phyloP scores from a whole-genome alignment of 1,140 invertebrate genomes.

The Agrilus planipennis region DNA sequence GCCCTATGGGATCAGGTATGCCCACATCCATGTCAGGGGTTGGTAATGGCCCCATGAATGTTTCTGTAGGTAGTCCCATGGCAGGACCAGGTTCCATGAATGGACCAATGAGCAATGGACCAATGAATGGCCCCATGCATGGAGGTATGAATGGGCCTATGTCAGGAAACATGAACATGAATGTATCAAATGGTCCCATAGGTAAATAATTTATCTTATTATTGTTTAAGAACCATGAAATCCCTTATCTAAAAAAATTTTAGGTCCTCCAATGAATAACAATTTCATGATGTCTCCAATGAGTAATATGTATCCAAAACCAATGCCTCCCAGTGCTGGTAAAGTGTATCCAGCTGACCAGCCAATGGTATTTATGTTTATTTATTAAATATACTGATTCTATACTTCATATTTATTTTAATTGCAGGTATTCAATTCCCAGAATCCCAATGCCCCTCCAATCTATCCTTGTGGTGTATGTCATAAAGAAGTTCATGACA shows the following conservation, averaged over 20 bases:
- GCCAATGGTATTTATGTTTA: slow-evolving; percentile 55
- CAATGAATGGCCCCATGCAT: slow-evolving; percentile 46
- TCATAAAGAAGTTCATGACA: slow-evolving; percentile 97
- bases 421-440: slow-evolving; percentile 74
- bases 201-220: slow-evolving; percentile 8
- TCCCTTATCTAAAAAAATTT: slow-evolving; percentile 4
- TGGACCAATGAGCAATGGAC: slow-evolving; percentile 56
- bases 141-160: slow-evolving; percentile 47
- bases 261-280: slow-evolving; percentile 37
- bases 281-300: slow-evolving; percentile 46
- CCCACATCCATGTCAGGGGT: slow-evolving; percentile 41
- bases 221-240: neutral
- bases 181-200: slow-evolving; percentile 33
- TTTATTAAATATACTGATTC: neutral
- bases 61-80: slow-evolving; percentile 49
- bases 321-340: slow-evolving; percentile 80
- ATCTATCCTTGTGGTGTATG: slow-evolving; percentile 95
- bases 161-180: slow-evolving; percentile 37
- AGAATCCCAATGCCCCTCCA: slow-evolving; percentile 95
- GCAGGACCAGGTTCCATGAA: slow-evolving; percentile 40
- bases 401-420: neutral
- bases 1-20: slow-evolving; percentile 50
- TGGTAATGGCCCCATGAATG: slow-evolving; percentile 32
- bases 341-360: slow-evolving; percentile 92
- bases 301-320: slow-evolving; percentile 52